A percentile compares a stretch with the other conserved stretches of the same genome.
Evolutionary conservation across 1,140 invertebrate species (phyloP).

Genomic region (Scaptodrosophila lebanonensis): DNA sequence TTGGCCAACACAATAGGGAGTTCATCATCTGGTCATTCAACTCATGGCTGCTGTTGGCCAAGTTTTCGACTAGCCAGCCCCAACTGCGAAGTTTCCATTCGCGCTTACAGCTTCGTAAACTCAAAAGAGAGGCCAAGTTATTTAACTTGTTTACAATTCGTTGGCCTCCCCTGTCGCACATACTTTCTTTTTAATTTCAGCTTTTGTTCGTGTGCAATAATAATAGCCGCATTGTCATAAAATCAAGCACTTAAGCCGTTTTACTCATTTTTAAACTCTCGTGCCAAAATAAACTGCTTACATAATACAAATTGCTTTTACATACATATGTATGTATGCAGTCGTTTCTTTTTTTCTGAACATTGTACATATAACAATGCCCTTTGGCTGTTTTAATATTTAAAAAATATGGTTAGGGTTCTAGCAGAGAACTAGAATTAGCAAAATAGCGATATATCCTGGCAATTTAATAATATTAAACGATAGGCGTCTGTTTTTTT

Average conservation of each 20-base stretch:
- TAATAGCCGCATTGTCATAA: no score
- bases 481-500: no score
- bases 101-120: background rate
- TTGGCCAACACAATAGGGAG: conserved; percentile 22
- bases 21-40: conserved; percentile 56
- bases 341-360: no score
- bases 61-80: conserved; percentile 30
- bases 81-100: background rate
- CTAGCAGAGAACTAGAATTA: no score
- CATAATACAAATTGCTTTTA: background rate
- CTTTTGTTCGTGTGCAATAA: conserved; percentile 37
- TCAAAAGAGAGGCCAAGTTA: conserved; percentile 5
- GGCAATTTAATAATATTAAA: no score
- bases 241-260: no score
- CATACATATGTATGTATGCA: background rate
- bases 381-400: no score
- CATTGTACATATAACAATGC: no score
- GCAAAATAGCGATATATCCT: no score
- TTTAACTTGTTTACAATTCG: conserved; percentile 53
- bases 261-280: background rate
- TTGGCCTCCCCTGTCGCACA: conserved; percentile 25
- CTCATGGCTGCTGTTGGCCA: conserved; percentile 43
- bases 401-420: no score
- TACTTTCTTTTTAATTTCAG: conserved; percentile 69
- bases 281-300: conserved; percentile 2